These are phyloP conservation scores for Latrodectus hesperus DNA, from an alignment of 2,888 invertebrate genomes.

Conservation along the genomic window DNA sequence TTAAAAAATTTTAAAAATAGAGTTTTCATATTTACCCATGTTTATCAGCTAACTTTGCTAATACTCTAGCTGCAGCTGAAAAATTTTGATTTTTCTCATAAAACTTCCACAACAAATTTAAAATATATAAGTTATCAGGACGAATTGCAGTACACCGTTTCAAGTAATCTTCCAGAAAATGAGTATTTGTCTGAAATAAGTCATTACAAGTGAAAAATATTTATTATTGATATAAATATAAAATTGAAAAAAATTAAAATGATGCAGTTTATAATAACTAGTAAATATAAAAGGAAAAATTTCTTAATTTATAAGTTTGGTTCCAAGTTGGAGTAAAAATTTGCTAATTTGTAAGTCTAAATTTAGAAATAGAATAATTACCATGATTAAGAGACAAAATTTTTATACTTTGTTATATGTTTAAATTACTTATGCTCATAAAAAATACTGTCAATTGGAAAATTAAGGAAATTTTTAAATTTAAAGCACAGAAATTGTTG, in stretches of 20 bases:
- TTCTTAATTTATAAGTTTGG: too few species aligned
- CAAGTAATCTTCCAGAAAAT: slow-evolving; percentile 86
- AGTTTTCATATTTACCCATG: slow-evolving; percentile 73
- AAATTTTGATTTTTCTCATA: slow-evolving; percentile 95
- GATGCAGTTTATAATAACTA: neutral
- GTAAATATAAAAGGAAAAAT: too few species aligned
- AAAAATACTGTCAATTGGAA: too few species aligned
- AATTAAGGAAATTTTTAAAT: too few species aligned
- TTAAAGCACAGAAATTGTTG: too few species aligned
- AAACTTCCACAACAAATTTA: slow-evolving; percentile 95
- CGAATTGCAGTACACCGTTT: slow-evolving; percentile 74
- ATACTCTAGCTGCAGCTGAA: slow-evolving; percentile 91
- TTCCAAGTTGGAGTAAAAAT: too few species aligned
- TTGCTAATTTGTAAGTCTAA: too few species aligned
- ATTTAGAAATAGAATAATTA: too few species aligned
- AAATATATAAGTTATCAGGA: slow-evolving; percentile 80
- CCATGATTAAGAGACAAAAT: too few species aligned
- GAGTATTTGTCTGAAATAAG: slow-evolving; percentile 76
- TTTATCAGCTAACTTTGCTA: slow-evolving; percentile 88
- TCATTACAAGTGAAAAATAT: neutral
- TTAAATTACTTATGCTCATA: too few species aligned
- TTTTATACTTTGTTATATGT: too few species aligned
- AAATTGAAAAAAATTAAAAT: neutral
- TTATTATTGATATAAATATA: neutral
- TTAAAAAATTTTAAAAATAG: neutral